phyloP scores from a whole-genome alignment of 92 coral and sea anemone species.

The Anthopleura xanthogrammica region DNA sequence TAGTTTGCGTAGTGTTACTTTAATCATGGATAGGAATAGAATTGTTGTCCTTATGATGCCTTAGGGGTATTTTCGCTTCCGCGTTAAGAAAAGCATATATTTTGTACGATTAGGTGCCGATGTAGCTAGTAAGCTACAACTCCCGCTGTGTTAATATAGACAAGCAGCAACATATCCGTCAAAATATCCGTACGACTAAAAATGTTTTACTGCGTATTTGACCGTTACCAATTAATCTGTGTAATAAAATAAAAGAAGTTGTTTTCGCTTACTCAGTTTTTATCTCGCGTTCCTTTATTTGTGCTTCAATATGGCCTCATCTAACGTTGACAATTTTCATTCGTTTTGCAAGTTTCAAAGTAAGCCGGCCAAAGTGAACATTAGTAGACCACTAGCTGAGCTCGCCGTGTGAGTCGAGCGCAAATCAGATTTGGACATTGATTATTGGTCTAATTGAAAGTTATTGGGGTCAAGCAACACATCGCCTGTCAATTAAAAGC shows the following conservation, averaged over 20 bases:
- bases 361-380: conserved; percentile 12
- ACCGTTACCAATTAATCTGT: conserved; percentile 17
- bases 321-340: not conserved
- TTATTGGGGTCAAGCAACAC: conserved; percentile 22
- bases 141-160: conserved; percentile 21
- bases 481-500: conserved; percentile 20
- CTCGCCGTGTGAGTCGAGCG: conserved; percentile 1
- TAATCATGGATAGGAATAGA: not conserved
- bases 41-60: conserved; percentile 7
- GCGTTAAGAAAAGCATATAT: conserved; percentile 13
- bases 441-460: conserved; percentile 22
- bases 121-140: not conserved
- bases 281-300: conserved; percentile 4
- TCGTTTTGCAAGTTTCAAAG: conserved; percentile 15
- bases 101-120: conserved; percentile 6
- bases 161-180: conserved; percentile 9
- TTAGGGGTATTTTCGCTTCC: conserved; percentile 11
- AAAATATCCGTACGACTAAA: conserved; percentile 1
- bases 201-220: not conserved
- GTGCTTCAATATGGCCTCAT: not conserved
- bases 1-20: not conserved
- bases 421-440: conserved; percentile 14
- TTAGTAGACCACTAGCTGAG: conserved; percentile 25
- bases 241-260: not conserved
- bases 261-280: not conserved